Percentiles rank a stretch among this genome's conserved stretches.
Evolutionary conservation across 2,113 vertebrate species (phyloP).

Genomic region (Nesogale talazaci): DNA sequence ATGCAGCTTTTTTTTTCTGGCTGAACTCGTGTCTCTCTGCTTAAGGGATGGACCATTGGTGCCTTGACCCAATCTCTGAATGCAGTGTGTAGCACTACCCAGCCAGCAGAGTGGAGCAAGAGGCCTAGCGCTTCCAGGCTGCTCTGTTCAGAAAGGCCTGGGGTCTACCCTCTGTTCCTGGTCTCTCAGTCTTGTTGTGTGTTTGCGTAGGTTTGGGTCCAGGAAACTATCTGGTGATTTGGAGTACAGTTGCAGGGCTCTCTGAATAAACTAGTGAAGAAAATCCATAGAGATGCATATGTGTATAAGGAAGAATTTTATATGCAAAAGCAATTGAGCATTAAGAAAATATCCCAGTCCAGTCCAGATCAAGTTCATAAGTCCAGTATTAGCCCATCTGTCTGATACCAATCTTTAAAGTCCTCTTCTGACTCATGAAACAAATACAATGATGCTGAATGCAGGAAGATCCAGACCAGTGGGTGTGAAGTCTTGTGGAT

Average conservation of each 20-base stretch:
- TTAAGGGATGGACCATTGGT: slow-evolving; percentile 66
- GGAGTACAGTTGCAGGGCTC: neutral
- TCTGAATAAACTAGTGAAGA: too few relatives aligned
- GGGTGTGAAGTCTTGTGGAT: too few relatives aligned
- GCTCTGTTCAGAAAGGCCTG: neutral
- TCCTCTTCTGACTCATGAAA: too few relatives aligned
- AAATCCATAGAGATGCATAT: too few relatives aligned
- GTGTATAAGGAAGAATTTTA: too few relatives aligned
- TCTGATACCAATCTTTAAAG: too few relatives aligned
- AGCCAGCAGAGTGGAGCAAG: neutral
- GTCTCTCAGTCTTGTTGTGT: neutral
- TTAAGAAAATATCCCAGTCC: too few relatives aligned
- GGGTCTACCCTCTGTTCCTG: neutral
- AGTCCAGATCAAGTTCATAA: too few relatives aligned
- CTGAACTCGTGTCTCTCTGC: slow-evolving; percentile 29
- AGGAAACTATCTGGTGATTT: neutral
- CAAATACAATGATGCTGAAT: too few relatives aligned
- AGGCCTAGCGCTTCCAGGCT: neutral
- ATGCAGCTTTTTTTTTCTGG: slow-evolving; percentile 39
- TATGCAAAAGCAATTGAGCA: too few relatives aligned
- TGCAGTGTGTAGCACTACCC: slow-evolving; percentile 33
- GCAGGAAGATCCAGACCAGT: too few relatives aligned
- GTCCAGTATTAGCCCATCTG: too few relatives aligned
- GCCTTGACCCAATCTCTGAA: slow-evolving; percentile 59
- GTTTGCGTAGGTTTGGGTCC: neutral